Conservation (phyloP, 1,140 invertebrate genomes). For the Papilio glaucus region DNA sequence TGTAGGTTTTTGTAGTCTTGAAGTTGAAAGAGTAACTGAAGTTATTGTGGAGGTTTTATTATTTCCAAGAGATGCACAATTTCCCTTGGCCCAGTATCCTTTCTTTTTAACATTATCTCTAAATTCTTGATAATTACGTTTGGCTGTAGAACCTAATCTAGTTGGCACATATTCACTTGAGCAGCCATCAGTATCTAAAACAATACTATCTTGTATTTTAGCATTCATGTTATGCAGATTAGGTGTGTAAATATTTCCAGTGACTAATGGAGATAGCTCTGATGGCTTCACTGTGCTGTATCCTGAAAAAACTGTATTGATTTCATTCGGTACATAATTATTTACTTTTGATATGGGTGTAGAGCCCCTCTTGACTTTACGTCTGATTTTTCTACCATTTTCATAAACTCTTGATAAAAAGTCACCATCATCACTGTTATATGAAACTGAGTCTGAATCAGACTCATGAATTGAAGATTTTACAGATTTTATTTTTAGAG, state of each 20-base stretch:
- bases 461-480: conserved; percentile 57
- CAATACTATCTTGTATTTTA: conserved; percentile 50
- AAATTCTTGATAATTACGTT: conserved; percentile 80
- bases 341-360: conserved; percentile 46
- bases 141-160: conserved; percentile 71
- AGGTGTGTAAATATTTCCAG: conserved; percentile 73
- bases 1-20: conserved; percentile 38
- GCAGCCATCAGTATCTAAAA: conserved; percentile 64
- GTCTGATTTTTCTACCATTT: conserved; percentile 58
- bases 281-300: conserved; percentile 65
- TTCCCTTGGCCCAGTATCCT: conserved; percentile 77
- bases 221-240: conserved; percentile 69
- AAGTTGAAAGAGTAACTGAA: conserved; percentile 27
- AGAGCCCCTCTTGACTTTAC: conserved; percentile 58
- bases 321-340: conserved; percentile 49
- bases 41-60: conserved; percentile 42
- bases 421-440: conserved; percentile 74
- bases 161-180: conserved; percentile 80
- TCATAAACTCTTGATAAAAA: conserved; percentile 73
- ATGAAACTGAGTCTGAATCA: conserved; percentile 73
- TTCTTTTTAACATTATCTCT: conserved; percentile 77
- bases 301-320: conserved; percentile 53
- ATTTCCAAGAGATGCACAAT: conserved; percentile 54
- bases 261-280: conserved; percentile 68
- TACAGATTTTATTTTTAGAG: conserved; percentile 45